Conservation (phyloP, 2,113 vertebrate genomes). For the Nansenia antarctica region DNA sequence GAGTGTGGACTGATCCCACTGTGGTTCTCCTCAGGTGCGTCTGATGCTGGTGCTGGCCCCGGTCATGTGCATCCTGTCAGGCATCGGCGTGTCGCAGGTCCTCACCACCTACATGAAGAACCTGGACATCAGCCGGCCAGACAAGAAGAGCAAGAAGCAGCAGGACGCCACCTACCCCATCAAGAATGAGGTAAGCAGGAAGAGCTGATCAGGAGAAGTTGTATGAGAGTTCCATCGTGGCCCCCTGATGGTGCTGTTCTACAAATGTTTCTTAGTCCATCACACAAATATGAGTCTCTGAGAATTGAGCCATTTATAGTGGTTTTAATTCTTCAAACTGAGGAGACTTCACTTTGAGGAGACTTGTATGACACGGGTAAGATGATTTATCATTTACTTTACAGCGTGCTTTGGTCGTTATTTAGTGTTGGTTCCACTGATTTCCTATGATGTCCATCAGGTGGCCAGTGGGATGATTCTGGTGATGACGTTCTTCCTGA, state of each 20-base stretch:
- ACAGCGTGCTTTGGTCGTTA: not conserved
- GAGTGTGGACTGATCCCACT: not conserved
- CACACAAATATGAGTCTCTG: not conserved
- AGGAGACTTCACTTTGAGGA: too few relatives aligned
- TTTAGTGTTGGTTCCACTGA: not conserved
- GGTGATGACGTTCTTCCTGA: constrained; percentile 98
- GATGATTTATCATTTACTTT: too few relatives aligned
- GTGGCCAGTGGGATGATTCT: constrained; percentile 99
- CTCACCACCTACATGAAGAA: constrained; percentile 99
- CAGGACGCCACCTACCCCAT: constrained; percentile 97
- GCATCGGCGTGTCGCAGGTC: constrained; percentile 96
- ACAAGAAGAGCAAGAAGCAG: constrained; percentile 96
- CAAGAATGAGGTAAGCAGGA: constrained; percentile 87
- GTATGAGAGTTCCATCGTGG: too few relatives aligned
- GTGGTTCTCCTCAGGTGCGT: constrained; percentile 80
- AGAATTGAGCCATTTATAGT: not conserved
- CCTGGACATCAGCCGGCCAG: constrained; percentile 92
- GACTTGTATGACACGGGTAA: too few relatives aligned
- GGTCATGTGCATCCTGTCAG: constrained; percentile 98
- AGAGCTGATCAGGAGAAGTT: too few relatives aligned
- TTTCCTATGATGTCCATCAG: constrained; percentile 59
- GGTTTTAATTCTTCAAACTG: not conserved
- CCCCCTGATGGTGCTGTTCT: too few relatives aligned
- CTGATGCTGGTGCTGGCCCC: constrained; percentile 97
- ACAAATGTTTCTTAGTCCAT: not conserved